phyloP scores from a whole-genome alignment of 37 sponge, comb jelly and placozoan genomes.

The Ephydatia muelleri region DNA sequence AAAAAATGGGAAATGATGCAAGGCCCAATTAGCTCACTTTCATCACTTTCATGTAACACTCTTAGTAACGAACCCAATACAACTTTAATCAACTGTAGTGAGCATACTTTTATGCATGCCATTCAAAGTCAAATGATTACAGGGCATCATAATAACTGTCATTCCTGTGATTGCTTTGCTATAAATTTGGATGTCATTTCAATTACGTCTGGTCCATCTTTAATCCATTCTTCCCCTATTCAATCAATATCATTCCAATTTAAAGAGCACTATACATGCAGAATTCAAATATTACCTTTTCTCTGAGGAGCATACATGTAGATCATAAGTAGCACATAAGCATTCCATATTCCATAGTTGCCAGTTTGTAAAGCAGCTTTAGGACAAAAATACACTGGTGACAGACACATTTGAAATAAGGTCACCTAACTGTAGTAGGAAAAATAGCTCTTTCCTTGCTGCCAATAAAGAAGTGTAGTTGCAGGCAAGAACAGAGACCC shows the following conservation, averaged over 20 bases:
- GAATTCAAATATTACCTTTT: slow-evolving; percentile 6
- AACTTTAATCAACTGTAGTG: no score
- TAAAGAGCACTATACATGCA: background rate
- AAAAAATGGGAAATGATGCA: no score
- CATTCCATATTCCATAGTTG: slow-evolving; percentile 84
- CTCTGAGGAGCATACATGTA: slow-evolving; percentile 26
- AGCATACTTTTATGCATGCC: no score
- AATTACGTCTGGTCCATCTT: background rate
- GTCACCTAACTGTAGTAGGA: slow-evolving; percentile 55
- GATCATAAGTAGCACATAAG: slow-evolving; percentile 49
- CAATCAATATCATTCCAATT: no score
- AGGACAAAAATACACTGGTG: background rate
- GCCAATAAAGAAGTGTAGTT: slow-evolving; percentile 36
- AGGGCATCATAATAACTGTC: background rate
- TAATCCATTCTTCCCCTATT: background rate
- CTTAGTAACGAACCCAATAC: no score
- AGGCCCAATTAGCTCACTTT: no score
- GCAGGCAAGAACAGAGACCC: slow-evolving; percentile 38
- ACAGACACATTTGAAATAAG: background rate
- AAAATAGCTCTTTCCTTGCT: slow-evolving; percentile 27
- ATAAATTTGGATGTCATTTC: background rate
- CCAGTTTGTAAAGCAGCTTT: slow-evolving; percentile 73
- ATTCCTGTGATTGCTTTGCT: slow-evolving; percentile 10
- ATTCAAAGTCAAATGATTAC: no score
- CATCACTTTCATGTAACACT: no score